Conservation (phyloP, 2,797 vertebrate species). For the Columba guinea region DNA sequence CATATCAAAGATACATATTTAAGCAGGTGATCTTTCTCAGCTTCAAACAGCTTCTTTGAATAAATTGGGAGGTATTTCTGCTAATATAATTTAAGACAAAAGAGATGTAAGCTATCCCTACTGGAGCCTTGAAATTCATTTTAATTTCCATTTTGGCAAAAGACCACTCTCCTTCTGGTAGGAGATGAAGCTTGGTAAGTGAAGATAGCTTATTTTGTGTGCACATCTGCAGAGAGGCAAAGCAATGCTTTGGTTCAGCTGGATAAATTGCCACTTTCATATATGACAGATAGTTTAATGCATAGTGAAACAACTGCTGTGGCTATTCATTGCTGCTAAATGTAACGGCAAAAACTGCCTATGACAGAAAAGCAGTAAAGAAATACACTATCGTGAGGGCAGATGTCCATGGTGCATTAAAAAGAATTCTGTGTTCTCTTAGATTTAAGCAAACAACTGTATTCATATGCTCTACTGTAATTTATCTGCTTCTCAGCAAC, state of each 20-base stretch:
- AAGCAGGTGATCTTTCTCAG: constrained; percentile 22
- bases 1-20: not conserved
- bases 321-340: constrained; percentile 9
- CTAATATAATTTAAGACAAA: constrained; percentile 15
- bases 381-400: not conserved
- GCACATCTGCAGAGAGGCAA: constrained; percentile 18
- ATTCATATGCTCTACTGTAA: not conserved
- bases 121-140: not conserved
- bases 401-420: constrained; percentile 3
- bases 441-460: constrained; percentile 23
- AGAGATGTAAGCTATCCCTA: not conserved
- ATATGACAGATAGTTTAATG: constrained; percentile 50
- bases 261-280: constrained; percentile 48
- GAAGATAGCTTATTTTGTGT: not conserved
- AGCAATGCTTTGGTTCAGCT: not conserved
- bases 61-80: not conserved
- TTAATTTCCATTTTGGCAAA: constrained; percentile 34
- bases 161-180: not conserved
- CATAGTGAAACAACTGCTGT: constrained; percentile 28
- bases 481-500: constrained; percentile 29
- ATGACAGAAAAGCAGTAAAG: not conserved
- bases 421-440: not conserved
- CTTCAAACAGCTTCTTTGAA: constrained; percentile 26
- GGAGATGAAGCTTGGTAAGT: not conserved
- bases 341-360: not conserved